Evolutionary conservation across 2,888 invertebrate genomes (phyloP).

Genomic region (Zele albiditarsus): DNA sequence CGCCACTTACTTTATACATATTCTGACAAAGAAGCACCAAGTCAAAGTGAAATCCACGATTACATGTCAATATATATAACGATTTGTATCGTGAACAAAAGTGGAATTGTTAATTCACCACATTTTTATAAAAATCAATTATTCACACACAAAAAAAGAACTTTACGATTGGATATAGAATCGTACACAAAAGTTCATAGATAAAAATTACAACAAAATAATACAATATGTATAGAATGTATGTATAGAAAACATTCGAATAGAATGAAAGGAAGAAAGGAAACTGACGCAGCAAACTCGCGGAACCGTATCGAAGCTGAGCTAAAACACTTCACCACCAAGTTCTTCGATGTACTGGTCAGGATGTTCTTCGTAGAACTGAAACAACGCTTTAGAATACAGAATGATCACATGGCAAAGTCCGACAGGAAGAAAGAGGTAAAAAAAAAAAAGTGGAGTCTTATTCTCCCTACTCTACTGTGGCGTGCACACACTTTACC

Average conservation of each 20-base stretch:
- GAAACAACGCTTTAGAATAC: conserved; percentile 41
- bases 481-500: neutral
- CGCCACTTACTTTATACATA: neutral
- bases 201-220: neutral
- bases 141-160: neutral
- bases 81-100: neutral
- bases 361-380: conserved; percentile 50
- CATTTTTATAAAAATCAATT: neutral
- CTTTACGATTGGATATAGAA: neutral
- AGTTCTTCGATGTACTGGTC: conserved; percentile 49
- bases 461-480: conserved; percentile 34
- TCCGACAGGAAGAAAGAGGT: conserved; percentile 35
- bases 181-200: neutral
- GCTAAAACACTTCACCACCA: conserved; percentile 41
- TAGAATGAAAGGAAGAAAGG: conserved; percentile 38
- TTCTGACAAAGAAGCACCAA: neutral
- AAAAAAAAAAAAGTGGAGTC: conserved; percentile 35
- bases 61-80: neutral
- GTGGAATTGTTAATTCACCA: neutral
- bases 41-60: conserved; percentile 41
- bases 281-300: conserved; percentile 42
- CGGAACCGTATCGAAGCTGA: conserved; percentile 50
- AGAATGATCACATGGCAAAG: conserved; percentile 41
- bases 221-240: conserved; percentile 21
- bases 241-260: conserved; percentile 28